Base-by-base conservation (phyloP, 2,888 invertebrate genomes). In the Punctoribates punctum region DNA sequence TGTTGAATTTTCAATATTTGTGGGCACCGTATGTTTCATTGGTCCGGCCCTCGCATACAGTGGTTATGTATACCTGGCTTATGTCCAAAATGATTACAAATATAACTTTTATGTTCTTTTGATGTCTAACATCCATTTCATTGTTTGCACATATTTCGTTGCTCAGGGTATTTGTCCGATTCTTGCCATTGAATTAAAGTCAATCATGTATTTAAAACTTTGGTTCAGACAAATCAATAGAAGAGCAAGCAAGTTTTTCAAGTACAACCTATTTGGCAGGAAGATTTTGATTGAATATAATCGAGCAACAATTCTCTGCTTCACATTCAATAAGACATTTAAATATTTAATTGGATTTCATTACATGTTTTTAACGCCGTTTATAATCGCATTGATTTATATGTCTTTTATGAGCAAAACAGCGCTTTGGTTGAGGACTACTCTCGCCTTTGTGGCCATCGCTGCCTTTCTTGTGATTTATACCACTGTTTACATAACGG, bases 141-240 rank as follows among this genome's bases (percentile, higher is more conserved):
- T 25, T 62, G 1, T 62, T 13, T 5, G 3, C 27, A 1, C 11
- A 9, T 62, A 62, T 27, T 27, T 27, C 8, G 23, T 23, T 0
- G 62, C 27, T 27, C 27, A 62, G 9, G 23, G 27, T 15, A 1
- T 27, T 11, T 23, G 20, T 4, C 13, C 27, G 15, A 29, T 27
- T 6, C 62, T 62, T 1, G 9, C 62, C 1, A 25, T 62, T 11
- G 15, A 29, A 17, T 2, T 27, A 1, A n/a, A 23, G 15, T 62
- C 62, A 4, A 17, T 62, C 17, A 62, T 27, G 5, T 62, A 62
- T 62, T 17, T 62, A 3, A 27, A 29, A 17, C 3, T 62, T 5
- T 62, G 20, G 23, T 62, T 62, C 62, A 62, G 23, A 27, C 62
- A 62, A 62, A 62, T 62, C 15, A 62, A 62, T 27, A 15, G 23